Evolutionary conservation across 2,797 vertebrate species (phyloP), one percentile per base, ranked within the genome.

Genomic region (Otolemur crassicaudatus): DNA sequence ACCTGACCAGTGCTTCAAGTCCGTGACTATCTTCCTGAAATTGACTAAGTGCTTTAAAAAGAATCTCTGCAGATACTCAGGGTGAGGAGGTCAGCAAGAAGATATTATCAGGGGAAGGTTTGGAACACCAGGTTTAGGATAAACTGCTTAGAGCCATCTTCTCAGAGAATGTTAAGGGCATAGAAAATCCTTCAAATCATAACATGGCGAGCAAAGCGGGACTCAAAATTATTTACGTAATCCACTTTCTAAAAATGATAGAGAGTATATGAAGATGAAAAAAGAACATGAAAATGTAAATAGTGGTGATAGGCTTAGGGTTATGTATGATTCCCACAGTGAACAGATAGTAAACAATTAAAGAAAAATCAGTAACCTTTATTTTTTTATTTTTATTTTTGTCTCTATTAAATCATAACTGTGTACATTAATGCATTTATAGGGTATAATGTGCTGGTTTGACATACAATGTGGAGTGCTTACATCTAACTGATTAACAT

Each of bases 1-100:
- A 97, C 87, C 70, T 85, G 53, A 75, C 60, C 67, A 92, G 91
- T 53, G 77, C 67, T 90, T 95, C 63, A 75, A 65, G 88, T 91
- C 96, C 94, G 92, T 46, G 81, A 31, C 34, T 75, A 63, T 90
- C 83, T 92, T 95, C 65, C 13, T 82, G 40, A 82, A 96, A 76
- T 95, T 96, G 96, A 96, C 82, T 22, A 72, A 97, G 85, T 89
- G 72, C 94, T 97, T 97, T 88, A 94, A 65, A 97, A 95, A 92
- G 90, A 97, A 90, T 89, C 91, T 94, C 73, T 92, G 82, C 4
- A 76, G 84, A 85, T 86, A 65, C 43, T 94, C 69, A 49, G 34
- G 75, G 67, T 94, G 63, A 96, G 70, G 58, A 20, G 91, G 76
- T 93, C 83, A 95, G 75, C 65, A 90, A 79, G 73, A 91, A 96